A percentile compares a stretch with the other conserved stretches of the same genome.
Conservation (phyloP, 2,797 vertebrate genomes). For the Oophaga sylvatica region DNA sequence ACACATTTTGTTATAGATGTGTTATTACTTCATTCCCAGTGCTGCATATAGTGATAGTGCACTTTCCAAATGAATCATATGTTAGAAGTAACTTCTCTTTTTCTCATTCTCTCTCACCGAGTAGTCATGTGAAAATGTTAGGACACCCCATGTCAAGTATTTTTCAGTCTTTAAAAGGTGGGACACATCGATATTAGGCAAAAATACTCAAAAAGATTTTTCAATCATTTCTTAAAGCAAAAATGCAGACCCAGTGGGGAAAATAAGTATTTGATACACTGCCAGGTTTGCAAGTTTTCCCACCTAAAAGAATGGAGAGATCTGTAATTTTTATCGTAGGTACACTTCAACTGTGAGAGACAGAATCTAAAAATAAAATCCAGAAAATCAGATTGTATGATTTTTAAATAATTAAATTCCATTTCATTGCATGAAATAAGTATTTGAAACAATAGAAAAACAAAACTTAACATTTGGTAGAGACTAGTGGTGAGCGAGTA, state of each 20-base stretch:
- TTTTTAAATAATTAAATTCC: no score
- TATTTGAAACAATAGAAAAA: no score
- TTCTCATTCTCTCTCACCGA: neutral
- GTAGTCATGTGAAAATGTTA: neutral
- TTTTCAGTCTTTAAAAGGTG: neutral
- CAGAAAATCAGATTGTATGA: no score
- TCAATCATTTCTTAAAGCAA: neutral
- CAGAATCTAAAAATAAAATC: no score
- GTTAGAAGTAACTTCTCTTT: slow-evolving; percentile 5
- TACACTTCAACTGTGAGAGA: no score
- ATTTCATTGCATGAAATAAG: no score
- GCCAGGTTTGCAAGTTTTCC: no score
- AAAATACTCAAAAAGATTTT: neutral
- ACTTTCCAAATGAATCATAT: slow-evolving; percentile 6
- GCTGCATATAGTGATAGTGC: neutral
- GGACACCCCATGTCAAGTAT: neutral
- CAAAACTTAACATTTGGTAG: no score
- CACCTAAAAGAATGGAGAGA: no score
- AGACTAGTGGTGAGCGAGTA: no score
- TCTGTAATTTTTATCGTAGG: no score
- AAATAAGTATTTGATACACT: no score
- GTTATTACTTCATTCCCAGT: neutral
- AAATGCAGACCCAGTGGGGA: neutral
- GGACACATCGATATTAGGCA: neutral
- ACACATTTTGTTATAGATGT: neutral